Conservation (phyloP, 2,797 vertebrate genomes). For the Chrosomus eos region DNA sequence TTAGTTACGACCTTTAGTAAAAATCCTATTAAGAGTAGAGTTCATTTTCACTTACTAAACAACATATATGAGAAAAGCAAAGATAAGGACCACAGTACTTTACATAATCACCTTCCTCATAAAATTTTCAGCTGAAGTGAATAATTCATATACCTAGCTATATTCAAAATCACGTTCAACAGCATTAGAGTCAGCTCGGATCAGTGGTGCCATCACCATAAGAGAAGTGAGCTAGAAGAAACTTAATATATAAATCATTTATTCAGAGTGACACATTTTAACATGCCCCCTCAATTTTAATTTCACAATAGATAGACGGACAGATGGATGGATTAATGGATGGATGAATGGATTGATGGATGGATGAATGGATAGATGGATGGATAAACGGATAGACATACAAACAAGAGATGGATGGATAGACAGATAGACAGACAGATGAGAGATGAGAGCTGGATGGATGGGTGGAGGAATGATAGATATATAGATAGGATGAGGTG, state of each 20-base stretch:
- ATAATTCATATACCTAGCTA: conserved; percentile 74
- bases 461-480: too few relatives aligned
- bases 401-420: too few relatives aligned
- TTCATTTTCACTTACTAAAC: conserved; percentile 48
- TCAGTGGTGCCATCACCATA: conserved; percentile 60
- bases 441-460: background rate
- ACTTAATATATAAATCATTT: conserved; percentile 68
- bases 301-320: background rate
- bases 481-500: rapidly evolving
- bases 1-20: conserved; percentile 66
- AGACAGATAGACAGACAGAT: rapidly evolving
- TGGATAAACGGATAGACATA: too few relatives aligned
- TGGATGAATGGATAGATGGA: background rate
- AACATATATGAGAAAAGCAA: conserved; percentile 24
- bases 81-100: conserved; percentile 66
- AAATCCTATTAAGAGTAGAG: conserved; percentile 51
- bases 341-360: rapidly evolving
- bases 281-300: background rate
- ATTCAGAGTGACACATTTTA: conserved; percentile 41
- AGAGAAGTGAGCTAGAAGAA: conserved; percentile 26
- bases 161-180: conserved; percentile 74
- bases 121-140: conserved; percentile 76
- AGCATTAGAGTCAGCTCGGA: conserved; percentile 66
- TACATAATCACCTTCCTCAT: conserved; percentile 79
- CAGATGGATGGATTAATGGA: rapidly evolving